phyloP scores from a whole-genome alignment of 2,888 invertebrate species.

The Amaurobius ferox region DNA sequence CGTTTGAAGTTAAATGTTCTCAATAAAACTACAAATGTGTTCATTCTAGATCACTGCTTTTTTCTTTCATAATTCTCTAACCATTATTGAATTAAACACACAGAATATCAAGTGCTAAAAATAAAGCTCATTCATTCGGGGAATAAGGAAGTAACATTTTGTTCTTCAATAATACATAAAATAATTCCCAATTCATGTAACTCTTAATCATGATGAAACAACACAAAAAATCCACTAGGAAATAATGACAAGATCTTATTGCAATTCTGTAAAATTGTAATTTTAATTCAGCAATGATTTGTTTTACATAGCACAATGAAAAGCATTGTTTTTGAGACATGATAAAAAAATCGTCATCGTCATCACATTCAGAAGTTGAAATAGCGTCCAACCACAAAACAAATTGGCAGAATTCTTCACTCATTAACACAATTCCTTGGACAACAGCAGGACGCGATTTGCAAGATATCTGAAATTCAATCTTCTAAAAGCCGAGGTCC shows the following conservation, averaged over 20 bases:
- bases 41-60: too few species aligned
- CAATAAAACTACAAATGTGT: too few species aligned
- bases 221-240: too few species aligned
- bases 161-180: too few species aligned
- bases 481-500: constrained; percentile 32
- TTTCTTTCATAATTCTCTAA: too few species aligned
- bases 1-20: too few species aligned
- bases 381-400: background rate
- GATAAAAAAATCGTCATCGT: background rate
- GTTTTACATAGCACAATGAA: constrained; percentile 24
- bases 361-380: background rate
- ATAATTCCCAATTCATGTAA: too few species aligned
- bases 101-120: too few species aligned
- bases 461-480: constrained; percentile 12
- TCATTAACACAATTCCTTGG: constrained; percentile 17
- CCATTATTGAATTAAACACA: too few species aligned
- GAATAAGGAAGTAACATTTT: too few species aligned
- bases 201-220: too few species aligned
- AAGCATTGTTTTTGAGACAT: background rate
- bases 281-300: constrained; percentile 62
- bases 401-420: background rate
- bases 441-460: constrained; percentile 2
- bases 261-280: constrained; percentile 48
- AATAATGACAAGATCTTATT: constrained; percentile 45
- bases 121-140: too few species aligned